Conservation (phyloP, 2,888 invertebrate genomes). For the Diabrotica balteata region DNA sequence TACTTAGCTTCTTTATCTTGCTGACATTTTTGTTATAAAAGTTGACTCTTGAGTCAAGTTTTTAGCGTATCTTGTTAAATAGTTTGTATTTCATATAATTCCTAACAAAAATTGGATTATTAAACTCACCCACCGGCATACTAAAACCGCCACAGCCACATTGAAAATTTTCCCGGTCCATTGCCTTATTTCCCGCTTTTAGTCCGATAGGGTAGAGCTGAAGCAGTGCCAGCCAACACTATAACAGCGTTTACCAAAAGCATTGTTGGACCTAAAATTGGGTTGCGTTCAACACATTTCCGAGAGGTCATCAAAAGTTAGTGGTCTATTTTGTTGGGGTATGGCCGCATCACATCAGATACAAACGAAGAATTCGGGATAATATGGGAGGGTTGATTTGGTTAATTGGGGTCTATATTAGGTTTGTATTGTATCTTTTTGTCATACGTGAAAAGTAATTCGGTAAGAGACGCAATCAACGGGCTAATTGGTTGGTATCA, state of each 20-base stretch:
- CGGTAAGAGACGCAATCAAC: too few relatives aligned
- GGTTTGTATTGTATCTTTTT: background rate
- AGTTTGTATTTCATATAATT: too few relatives aligned
- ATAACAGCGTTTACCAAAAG: conserved; percentile 3
- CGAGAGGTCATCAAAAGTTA: conserved; percentile 9
- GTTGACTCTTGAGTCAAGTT: too few relatives aligned
- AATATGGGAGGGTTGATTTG: conserved; percentile 3
- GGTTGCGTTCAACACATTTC: conserved; percentile 3
- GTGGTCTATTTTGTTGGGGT: conserved; percentile 1
- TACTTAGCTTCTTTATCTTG: too few relatives aligned
- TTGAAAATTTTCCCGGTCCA: background rate
- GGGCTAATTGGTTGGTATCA: too few relatives aligned
- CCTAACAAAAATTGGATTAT: too few relatives aligned
- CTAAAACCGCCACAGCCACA: background rate
- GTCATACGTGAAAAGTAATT: background rate
- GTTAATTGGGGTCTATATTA: background rate
- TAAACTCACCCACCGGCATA: too few relatives aligned
- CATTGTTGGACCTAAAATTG: conserved; percentile 5
- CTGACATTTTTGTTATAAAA: too few relatives aligned
- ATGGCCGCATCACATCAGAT: background rate
- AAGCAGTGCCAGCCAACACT: background rate
- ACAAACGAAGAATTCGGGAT: background rate
- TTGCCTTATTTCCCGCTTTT: conserved; percentile 7
- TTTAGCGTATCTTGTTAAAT: too few relatives aligned
- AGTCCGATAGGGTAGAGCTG: background rate